Percentiles rank a stretch among this genome's conserved stretches.
Evolutionary conservation across 2,797 vertebrate species (phyloP).

Genomic region (Hippoglossus hippoglossus): DNA sequence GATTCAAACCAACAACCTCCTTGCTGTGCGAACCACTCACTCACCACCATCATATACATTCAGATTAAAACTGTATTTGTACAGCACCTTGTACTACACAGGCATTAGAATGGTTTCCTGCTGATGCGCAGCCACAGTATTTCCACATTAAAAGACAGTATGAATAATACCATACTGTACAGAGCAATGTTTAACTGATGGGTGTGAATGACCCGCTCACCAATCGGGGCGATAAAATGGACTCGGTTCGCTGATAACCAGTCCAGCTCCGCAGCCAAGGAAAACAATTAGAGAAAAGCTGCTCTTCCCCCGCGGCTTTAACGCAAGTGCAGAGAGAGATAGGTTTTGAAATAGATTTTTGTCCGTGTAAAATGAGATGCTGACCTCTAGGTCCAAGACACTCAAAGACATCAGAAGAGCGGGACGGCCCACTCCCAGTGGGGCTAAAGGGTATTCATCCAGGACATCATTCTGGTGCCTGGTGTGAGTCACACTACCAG

Average conservation of each 20-base stretch:
- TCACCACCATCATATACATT: no score
- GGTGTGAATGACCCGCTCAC: slow-evolving; percentile 55
- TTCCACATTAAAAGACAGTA: neutral
- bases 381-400: slow-evolving; percentile 82
- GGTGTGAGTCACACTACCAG: slow-evolving; percentile 66
- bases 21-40: no score
- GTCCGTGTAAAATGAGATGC: slow-evolving; percentile 84
- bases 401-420: slow-evolving; percentile 76
- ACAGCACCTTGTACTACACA: no score
- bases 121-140: no score
- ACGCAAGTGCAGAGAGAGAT: slow-evolving; percentile 79
- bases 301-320: slow-evolving; percentile 74
- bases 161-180: slow-evolving; percentile 13
- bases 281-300: slow-evolving; percentile 85
- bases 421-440: slow-evolving; percentile 73
- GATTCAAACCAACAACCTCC: no score
- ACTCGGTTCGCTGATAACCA: slow-evolving; percentile 69
- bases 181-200: slow-evolving; percentile 63
- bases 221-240: slow-evolving; percentile 56
- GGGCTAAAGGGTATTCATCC: slow-evolving; percentile 80
- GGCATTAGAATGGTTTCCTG: no score
- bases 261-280: slow-evolving; percentile 69
- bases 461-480: slow-evolving; percentile 74
- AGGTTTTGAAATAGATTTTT: slow-evolving; percentile 88
- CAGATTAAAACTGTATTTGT: no score